A percentile compares a stretch with the other conserved stretches of the same genome.
These are phyloP conservation scores for Tetramorium simillimum DNA, from an alignment of 1,140 invertebrate species.

Conservation along the genomic window DNA sequence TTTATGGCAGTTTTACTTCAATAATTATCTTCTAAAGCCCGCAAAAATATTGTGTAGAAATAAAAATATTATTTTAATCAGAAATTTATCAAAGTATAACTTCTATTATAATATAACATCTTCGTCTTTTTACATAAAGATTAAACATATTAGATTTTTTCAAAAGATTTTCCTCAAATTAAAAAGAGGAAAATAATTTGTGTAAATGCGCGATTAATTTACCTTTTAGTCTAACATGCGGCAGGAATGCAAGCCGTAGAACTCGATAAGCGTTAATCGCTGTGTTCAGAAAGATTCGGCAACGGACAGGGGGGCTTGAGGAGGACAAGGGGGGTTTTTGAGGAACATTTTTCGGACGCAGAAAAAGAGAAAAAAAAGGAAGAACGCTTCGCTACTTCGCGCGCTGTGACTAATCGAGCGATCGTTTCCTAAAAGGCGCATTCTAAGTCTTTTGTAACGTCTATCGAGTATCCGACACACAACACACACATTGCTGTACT, in stretches of 20 bases:
- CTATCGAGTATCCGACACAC: slow-evolving; percentile 75
- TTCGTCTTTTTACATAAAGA: neutral
- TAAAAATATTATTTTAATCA: neutral
- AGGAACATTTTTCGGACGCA: neutral
- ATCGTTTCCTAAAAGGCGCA: slow-evolving; percentile 34
- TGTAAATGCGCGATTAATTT: neutral
- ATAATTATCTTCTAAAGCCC: neutral
- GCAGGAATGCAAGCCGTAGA: slow-evolving; percentile 29
- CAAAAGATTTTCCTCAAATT: neutral
- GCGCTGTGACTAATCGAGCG: slow-evolving; percentile 52
- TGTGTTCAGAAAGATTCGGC: slow-evolving; percentile 20
- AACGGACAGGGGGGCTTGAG: neutral
- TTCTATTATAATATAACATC: neutral
- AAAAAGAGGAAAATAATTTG: neutral
- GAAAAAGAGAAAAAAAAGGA: neutral
- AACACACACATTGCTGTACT: slow-evolving; percentile 78
- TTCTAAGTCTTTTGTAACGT: slow-evolving; percentile 48
- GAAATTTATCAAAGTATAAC: neutral
- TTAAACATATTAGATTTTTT: neutral
- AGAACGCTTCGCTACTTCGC: slow-evolving; percentile 54
- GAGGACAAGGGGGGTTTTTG: neutral
- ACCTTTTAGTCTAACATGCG: slow-evolving; percentile 23
- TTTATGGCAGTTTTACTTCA: neutral
- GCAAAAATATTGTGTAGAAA: neutral
- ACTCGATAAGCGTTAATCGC: slow-evolving; percentile 35